These are phyloP conservation scores for Girardia tigrina DNA, from an alignment of 2,888 invertebrate genomes.

Conservation along the genomic window DNA sequence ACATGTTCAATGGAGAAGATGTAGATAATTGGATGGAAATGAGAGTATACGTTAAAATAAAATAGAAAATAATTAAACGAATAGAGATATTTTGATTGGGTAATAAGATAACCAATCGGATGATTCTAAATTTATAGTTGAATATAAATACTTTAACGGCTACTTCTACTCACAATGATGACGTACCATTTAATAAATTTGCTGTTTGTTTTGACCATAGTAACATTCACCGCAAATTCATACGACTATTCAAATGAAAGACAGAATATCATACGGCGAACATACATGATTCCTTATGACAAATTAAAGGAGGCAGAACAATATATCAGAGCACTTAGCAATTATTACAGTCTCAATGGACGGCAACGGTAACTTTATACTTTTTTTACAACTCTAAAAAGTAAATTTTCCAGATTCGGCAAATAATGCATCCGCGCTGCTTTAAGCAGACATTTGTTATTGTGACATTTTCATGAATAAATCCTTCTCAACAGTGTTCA, in stretches of 20 bases:
- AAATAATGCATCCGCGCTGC: not conserved
- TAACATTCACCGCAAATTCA: not conserved
- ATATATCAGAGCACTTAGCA: not conserved
- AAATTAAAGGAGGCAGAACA: not conserved
- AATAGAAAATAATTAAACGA: too few species aligned
- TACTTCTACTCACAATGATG: not conserved
- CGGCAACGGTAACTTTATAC: not conserved
- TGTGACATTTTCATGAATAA: too few species aligned
- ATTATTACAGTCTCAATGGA: not conserved
- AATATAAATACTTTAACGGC: not conserved
- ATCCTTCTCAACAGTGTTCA: too few species aligned
- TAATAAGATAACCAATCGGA: constrained; percentile 15
- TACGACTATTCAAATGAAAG: not conserved
- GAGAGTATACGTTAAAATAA: too few species aligned
- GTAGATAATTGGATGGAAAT: too few species aligned
- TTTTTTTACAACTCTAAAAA: not conserved
- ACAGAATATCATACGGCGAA: constrained; percentile 2
- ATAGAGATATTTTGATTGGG: too few species aligned
- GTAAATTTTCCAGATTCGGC: constrained; percentile 4
- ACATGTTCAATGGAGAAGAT: too few species aligned
- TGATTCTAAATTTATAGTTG: not conserved
- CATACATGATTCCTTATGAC: constrained; percentile 9
- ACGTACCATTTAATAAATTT: not conserved
- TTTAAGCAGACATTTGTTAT: too few species aligned
- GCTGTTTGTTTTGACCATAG: not conserved